These are phyloP conservation scores for Nerophis ophidion DNA, from an alignment of 2,113 vertebrate genomes.

Conservation along the genomic window DNA sequence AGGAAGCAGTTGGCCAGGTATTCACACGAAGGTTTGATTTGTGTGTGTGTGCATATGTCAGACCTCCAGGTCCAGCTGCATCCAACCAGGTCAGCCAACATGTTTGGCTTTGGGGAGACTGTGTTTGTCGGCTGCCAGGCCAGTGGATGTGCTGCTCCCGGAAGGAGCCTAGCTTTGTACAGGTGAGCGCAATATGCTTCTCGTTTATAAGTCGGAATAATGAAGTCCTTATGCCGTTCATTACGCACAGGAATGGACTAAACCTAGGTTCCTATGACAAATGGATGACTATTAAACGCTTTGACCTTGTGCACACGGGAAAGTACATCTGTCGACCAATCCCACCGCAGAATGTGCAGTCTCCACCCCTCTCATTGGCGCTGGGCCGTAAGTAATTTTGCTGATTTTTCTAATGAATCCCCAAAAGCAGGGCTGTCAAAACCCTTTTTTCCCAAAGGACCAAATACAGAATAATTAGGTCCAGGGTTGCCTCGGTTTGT, in stretches of 20 bases:
- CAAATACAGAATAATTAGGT: too few relatives aligned
- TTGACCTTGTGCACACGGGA: slow-evolving; percentile 62
- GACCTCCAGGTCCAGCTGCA: slow-evolving; percentile 72
- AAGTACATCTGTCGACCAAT: slow-evolving; percentile 68
- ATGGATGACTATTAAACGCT: slow-evolving; percentile 65
- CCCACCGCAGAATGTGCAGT: slow-evolving; percentile 70
- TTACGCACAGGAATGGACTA: slow-evolving; percentile 53
- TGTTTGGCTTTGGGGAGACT: slow-evolving; percentile 69
- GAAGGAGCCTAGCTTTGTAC: slow-evolving; percentile 66
- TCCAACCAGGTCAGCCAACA: slow-evolving; percentile 61
- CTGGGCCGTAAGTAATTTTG: slow-evolving; percentile 64
- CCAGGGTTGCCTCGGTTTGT: too few relatives aligned
- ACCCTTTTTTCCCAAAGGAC: background rate
- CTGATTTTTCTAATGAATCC: background rate
- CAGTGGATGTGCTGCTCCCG: slow-evolving; percentile 66
- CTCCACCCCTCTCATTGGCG: slow-evolving; percentile 51
- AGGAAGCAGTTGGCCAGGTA: background rate
- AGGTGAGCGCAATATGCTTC: slow-evolving; percentile 32
- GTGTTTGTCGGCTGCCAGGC: slow-evolving; percentile 71
- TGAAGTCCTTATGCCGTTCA: background rate
- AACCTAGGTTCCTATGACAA: slow-evolving; percentile 67
- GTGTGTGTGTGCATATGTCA: slow-evolving; percentile 33
- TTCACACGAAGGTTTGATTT: background rate
- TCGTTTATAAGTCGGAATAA: background rate
- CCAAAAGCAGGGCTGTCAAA: too few relatives aligned